These are phyloP conservation scores for Noctua comes DNA, from an alignment of 2,888 invertebrate genomes.

Conservation along the genomic window DNA sequence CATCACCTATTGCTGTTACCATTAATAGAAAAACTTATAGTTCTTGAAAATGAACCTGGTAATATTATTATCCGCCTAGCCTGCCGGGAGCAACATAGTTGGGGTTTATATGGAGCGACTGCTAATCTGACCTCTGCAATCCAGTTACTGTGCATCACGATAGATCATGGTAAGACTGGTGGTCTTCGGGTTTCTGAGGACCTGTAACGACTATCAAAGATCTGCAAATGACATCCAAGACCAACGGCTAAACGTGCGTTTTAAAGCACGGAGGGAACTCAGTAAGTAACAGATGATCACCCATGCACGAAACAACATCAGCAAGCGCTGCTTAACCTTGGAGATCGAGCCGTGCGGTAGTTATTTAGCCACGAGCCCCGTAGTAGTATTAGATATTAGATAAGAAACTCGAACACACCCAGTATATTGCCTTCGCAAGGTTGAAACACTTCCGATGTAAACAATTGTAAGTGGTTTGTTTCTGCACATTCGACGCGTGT, in stretches of 20 bases:
- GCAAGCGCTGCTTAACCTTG: neutral
- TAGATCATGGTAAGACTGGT: neutral
- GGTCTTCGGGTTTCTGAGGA: neutral
- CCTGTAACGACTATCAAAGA: neutral
- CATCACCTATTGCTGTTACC: neutral
- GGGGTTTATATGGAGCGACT: neutral
- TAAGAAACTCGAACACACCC: slow-evolving; percentile 30
- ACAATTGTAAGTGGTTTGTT: slow-evolving; percentile 40
- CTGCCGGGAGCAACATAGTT: too few species aligned
- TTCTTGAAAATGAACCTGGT: too few species aligned
- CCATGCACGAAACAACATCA: neutral
- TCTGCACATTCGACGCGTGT: slow-evolving; percentile 1
- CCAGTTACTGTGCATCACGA: neutral
- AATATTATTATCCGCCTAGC: too few species aligned
- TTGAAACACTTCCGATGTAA: slow-evolving; percentile 42
- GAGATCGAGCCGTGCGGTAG: neutral
- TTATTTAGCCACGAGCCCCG: neutral
- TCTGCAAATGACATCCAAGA: neutral
- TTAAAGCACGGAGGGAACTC: neutral
- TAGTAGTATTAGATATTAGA: slow-evolving; percentile 10
- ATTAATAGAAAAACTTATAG: neutral
- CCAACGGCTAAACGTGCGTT: neutral
- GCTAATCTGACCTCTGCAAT: neutral
- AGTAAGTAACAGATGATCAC: neutral
- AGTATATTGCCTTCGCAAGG: slow-evolving; percentile 48